Evolutionary conservation across 2,797 vertebrate genomes (phyloP).

Genomic region (Nyctalus aviator): DNA sequence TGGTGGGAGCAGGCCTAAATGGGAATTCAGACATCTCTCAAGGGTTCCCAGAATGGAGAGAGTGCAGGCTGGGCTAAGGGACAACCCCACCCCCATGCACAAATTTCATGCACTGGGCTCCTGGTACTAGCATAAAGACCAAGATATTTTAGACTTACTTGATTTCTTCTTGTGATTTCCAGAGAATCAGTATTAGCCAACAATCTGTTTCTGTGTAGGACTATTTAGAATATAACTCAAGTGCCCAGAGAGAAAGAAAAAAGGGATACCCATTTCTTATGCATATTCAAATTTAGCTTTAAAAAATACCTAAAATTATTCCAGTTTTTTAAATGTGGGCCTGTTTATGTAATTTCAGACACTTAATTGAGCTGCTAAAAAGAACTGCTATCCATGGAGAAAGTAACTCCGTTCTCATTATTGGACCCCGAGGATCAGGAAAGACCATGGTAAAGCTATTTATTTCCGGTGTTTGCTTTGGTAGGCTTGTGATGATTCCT

Average conservation of each 20-base stretch:
- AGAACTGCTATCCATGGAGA: constrained; percentile 95
- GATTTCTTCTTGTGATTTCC: not conserved
- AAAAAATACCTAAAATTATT: constrained; percentile 39
- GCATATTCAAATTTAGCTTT: constrained; percentile 8
- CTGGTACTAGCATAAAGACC: not conserved
- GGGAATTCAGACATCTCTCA: no score
- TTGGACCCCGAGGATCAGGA: constrained; percentile 95
- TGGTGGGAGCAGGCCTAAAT: no score
- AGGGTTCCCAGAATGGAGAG: no score
- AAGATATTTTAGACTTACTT: constrained; percentile 5
- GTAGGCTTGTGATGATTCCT: constrained; percentile 20
- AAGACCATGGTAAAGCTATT: constrained; percentile 92
- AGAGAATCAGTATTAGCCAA: not conserved
- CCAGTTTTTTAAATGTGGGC: constrained; percentile 18
- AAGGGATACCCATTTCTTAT: not conserved
- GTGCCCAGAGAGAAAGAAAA: not conserved
- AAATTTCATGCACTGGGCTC: no score
- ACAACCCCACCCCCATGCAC: no score
- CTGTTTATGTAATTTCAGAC: constrained; percentile 86
- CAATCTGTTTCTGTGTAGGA: not conserved
- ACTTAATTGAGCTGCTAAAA: constrained; percentile 95
- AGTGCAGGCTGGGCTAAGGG: no score
- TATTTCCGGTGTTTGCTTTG: constrained; percentile 28
- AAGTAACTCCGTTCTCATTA: constrained; percentile 96
- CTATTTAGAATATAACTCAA: not conserved